Evolutionary conservation across 2,888 invertebrate species (phyloP).

Genomic region (Acleris holmiana): DNA sequence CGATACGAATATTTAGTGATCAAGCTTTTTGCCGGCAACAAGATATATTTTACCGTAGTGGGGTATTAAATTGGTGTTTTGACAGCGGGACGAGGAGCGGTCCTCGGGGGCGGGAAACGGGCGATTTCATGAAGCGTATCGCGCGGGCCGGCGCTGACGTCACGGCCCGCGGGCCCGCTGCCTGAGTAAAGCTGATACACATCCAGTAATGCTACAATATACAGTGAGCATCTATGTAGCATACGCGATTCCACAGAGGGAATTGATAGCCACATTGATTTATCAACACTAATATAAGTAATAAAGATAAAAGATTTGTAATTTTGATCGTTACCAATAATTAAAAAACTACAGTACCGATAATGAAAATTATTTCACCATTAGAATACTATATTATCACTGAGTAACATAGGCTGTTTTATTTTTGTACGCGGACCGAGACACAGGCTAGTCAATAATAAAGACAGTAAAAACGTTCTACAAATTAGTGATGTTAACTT

Average conservation of each 20-base stretch:
- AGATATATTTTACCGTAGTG: constrained; percentile 30
- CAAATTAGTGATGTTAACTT: too few relatives aligned
- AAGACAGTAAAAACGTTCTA: too few relatives aligned
- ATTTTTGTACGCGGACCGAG: too few relatives aligned
- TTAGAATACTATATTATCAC: too few relatives aligned
- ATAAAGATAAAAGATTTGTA: too few relatives aligned
- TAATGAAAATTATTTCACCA: too few relatives aligned
- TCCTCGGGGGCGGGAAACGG: constrained; percentile 48
- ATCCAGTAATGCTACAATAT: constrained; percentile 20
- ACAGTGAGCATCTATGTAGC: background rate
- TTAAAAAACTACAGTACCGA: too few relatives aligned
- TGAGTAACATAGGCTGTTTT: too few relatives aligned
- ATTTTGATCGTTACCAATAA: too few relatives aligned
- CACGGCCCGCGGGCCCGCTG: constrained; percentile 46
- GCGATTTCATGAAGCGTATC: constrained; percentile 55
- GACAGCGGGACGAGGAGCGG: constrained; percentile 55
- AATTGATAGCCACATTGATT: too few relatives aligned
- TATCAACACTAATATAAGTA: too few relatives aligned
- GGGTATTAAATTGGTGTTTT: constrained; percentile 50
- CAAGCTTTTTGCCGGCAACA: background rate
- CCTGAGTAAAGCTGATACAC: constrained; percentile 29
- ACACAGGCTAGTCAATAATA: too few relatives aligned
- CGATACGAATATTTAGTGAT: constrained; percentile 11
- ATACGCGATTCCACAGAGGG: background rate
- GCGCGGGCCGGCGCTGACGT: constrained; percentile 42